A percentile compares a stretch with the other conserved stretches of the same genome.
Evolutionary conservation across 2,888 invertebrate species (phyloP).

Genomic region (Philhelius pedissequus): DNA sequence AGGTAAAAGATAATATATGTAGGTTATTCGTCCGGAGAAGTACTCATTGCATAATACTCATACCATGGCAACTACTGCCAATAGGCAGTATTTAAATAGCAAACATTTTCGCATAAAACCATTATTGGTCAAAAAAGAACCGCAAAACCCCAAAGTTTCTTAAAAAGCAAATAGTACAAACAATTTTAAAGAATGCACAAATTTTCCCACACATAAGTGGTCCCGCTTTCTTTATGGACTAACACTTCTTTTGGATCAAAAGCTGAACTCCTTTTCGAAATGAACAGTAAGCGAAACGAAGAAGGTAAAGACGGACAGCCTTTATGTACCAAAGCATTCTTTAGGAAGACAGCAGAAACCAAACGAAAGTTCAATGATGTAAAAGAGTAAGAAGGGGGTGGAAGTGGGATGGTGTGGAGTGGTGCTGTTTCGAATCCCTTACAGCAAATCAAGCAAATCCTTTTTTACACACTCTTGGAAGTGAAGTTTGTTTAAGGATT

Average conservation of each 20-base stretch:
- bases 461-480: constrained; percentile 68
- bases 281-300: background rate
- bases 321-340: constrained; percentile 56
- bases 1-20: background rate
- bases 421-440: constrained; percentile 66
- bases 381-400: constrained; percentile 11
- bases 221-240: constrained; percentile 43
- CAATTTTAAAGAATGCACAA: constrained; percentile 46
- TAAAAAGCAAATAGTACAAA: constrained; percentile 4
- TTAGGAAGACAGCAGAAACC: constrained; percentile 55
- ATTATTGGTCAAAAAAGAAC: constrained; percentile 32
- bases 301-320: constrained; percentile 30
- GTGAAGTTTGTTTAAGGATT: constrained; percentile 69
- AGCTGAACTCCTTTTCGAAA: constrained; percentile 31
- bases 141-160: constrained; percentile 11
- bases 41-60: background rate
- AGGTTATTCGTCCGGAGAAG: background rate
- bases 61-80: background rate
- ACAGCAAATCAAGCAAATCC: constrained; percentile 69
- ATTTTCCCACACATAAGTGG: constrained; percentile 62
- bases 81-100: constrained; percentile 39
- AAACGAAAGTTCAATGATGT: background rate
- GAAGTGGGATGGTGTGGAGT: constrained; percentile 21
- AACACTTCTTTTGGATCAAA: constrained; percentile 41
- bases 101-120: constrained; percentile 25